Evolutionary conservation across 2,888 invertebrate genomes (phyloP).

Genomic region (Shargacucullia verbasci): DNA sequence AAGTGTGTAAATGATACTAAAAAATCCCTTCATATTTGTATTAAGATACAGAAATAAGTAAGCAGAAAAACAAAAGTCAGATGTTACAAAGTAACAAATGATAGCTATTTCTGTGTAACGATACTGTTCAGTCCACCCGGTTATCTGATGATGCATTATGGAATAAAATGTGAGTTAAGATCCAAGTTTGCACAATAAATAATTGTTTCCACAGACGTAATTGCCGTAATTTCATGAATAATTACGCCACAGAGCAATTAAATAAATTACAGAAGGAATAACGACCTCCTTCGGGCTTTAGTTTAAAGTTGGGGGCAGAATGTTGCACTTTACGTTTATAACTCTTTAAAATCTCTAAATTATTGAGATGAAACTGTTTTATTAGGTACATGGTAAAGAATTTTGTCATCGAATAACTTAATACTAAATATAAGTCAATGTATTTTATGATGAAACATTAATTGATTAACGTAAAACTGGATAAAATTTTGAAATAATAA

Average conservation of each 20-base stretch:
- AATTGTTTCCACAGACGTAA: conserved; percentile 88
- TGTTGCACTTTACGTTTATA: conserved; percentile 73
- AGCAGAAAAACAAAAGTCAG: conserved; percentile 20
- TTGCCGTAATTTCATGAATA: conserved; percentile 90
- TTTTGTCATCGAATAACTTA: too few species aligned
- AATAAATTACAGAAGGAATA: conserved; percentile 88
- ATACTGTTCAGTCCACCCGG: conserved; percentile 70
- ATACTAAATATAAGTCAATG: too few species aligned
- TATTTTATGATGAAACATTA: too few species aligned
- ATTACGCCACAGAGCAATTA: conserved; percentile 89
- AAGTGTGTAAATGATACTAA: background rate
- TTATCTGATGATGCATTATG: conserved; percentile 84
- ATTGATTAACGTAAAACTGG: too few species aligned
- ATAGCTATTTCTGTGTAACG: conserved; percentile 50
- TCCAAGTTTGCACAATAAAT: conserved; percentile 88
- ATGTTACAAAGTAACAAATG: conserved; percentile 39
- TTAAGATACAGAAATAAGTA: conserved; percentile 9
- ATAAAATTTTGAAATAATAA: too few species aligned
- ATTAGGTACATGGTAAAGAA: too few species aligned
- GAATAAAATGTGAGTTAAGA: conserved; percentile 88
- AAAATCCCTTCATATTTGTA: too few species aligned
- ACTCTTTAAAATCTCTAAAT: conserved; percentile 58
- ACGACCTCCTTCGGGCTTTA: conserved; percentile 86
- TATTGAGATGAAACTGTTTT: background rate
- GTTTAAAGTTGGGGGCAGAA: conserved; percentile 85